Percentiles rank a stretch among this genome's conserved stretches.
Evolutionary conservation across 2,797 vertebrate genomes (phyloP).

Genomic region (Centroberyx gerrardi): DNA sequence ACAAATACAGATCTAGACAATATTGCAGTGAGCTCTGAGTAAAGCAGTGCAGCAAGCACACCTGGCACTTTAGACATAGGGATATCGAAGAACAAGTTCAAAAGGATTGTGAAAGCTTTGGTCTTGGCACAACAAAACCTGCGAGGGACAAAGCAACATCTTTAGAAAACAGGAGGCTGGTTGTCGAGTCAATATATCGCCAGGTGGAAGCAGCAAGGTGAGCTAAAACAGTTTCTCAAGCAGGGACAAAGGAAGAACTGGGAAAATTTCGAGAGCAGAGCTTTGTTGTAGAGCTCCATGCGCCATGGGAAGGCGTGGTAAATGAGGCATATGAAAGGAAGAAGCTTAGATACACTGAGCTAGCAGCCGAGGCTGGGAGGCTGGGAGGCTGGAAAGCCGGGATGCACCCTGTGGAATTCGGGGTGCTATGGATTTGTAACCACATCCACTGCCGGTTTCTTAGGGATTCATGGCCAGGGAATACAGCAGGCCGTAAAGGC

Average conservation of each 20-base stretch:
- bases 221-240: constrained; percentile 40
- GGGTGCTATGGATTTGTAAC: constrained; percentile 13
- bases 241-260: not conserved
- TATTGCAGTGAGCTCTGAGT: constrained; percentile 24
- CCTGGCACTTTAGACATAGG: constrained; percentile 34
- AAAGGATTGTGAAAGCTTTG: constrained; percentile 59
- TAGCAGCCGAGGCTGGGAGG: constrained; percentile 36
- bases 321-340: constrained; percentile 31
- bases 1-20: not conserved
- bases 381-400: constrained; percentile 12
- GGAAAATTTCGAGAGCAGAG: constrained; percentile 2
- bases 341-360: constrained; percentile 15
- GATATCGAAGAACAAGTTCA: constrained; percentile 61
- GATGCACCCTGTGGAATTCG: constrained; percentile 2
- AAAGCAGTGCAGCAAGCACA: constrained; percentile 25
- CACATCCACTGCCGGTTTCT: constrained; percentile 13
- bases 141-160: constrained; percentile 44
- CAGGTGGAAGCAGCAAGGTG: constrained; percentile 7
- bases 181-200: not conserved
- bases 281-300: constrained; percentile 28
- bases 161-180: constrained; percentile 30
- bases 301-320: constrained; percentile 1
- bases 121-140: constrained; percentile 60
- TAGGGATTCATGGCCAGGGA: not conserved
- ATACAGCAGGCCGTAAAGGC: not conserved